Evolutionary conservation across 1,140 invertebrate species (phyloP).

Genomic region (Pseudomyrmex dendroicus): DNA sequence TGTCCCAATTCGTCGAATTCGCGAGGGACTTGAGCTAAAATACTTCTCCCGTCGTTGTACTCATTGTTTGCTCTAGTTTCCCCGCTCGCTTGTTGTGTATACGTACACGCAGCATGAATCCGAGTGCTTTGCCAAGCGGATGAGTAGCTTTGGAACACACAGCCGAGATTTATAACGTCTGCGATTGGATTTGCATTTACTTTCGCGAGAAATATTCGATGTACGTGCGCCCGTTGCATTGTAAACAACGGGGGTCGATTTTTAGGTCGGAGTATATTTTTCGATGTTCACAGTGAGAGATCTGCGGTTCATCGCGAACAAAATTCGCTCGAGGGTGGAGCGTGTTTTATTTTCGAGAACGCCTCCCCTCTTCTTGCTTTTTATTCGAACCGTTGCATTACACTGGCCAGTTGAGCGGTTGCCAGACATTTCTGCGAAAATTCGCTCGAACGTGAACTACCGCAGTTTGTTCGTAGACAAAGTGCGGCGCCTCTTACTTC

Average conservation of each 20-base stretch:
- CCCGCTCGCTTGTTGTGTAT: slow-evolving; percentile 19
- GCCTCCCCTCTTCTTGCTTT: not conserved
- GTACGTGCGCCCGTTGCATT: not conserved
- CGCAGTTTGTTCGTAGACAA: slow-evolving; percentile 32
- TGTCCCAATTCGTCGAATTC: slow-evolving; percentile 37
- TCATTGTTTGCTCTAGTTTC: slow-evolving; percentile 34
- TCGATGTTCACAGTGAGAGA: not conserved
- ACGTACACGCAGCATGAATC: slow-evolving; percentile 2
- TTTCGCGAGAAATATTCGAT: not conserved
- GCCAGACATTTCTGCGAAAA: slow-evolving; percentile 56
- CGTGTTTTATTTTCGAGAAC: slow-evolving; percentile 21
- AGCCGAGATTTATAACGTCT: slow-evolving; percentile 23
- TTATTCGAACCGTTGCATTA: slow-evolving; percentile 20
- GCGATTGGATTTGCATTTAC: slow-evolving; percentile 18
- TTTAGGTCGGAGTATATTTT: not conserved
- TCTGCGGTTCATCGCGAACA: not conserved
- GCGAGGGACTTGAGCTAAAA: slow-evolving; percentile 22
- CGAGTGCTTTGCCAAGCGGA: slow-evolving; percentile 3
- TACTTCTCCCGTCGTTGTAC: slow-evolving; percentile 7
- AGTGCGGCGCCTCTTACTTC: slow-evolving; percentile 21
- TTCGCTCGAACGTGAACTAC: slow-evolving; percentile 50
- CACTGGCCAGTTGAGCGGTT: slow-evolving; percentile 45
- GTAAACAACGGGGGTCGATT: slow-evolving; percentile 2
- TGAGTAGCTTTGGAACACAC: slow-evolving; percentile 21
- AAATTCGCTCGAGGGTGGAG: not conserved